Evolutionary conservation across 2,888 invertebrate species (phyloP).

Genomic region (Amblyjoppa fuscipennis): DNA sequence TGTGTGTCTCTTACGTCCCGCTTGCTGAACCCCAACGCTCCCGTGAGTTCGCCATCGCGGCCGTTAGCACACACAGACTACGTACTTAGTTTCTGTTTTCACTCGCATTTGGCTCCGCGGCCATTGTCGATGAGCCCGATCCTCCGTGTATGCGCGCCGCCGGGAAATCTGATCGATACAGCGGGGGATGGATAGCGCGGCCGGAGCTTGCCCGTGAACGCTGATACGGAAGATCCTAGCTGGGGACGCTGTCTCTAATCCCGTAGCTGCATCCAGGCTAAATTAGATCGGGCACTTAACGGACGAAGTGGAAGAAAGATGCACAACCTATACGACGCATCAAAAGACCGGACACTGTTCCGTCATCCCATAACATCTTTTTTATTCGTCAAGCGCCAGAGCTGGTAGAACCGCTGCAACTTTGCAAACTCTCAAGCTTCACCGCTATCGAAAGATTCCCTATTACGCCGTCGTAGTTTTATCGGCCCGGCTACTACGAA

Average conservation of each 20-base stretch:
- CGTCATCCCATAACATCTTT: too few species aligned
- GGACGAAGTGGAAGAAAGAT: not conserved
- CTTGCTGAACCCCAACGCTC: constrained; percentile 15
- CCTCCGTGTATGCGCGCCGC: not conserved
- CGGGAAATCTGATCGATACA: constrained; percentile 41
- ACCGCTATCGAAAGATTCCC: not conserved
- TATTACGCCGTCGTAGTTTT: not conserved
- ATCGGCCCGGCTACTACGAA: not conserved
- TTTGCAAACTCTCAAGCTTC: too few species aligned
- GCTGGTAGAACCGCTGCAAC: too few species aligned
- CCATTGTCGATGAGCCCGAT: not conserved
- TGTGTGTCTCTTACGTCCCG: constrained; percentile 56
- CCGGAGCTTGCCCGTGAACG: constrained; percentile 1
- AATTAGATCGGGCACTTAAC: not conserved
- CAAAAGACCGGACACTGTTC: too few species aligned
- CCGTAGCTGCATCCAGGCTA: not conserved
- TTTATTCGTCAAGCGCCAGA: too few species aligned
- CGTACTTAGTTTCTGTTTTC: constrained; percentile 27
- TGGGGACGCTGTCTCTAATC: constrained; percentile 3
- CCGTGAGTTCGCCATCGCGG: constrained; percentile 9
- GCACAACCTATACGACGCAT: too few species aligned
- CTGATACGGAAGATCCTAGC: not conserved
- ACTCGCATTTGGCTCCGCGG: constrained; percentile 3
- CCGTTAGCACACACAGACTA: constrained; percentile 6
- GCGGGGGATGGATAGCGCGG: constrained; percentile 3